These are phyloP conservation scores for Cromileptes altivelis DNA, from an alignment of 2,113 vertebrate species.

Conservation along the genomic window DNA sequence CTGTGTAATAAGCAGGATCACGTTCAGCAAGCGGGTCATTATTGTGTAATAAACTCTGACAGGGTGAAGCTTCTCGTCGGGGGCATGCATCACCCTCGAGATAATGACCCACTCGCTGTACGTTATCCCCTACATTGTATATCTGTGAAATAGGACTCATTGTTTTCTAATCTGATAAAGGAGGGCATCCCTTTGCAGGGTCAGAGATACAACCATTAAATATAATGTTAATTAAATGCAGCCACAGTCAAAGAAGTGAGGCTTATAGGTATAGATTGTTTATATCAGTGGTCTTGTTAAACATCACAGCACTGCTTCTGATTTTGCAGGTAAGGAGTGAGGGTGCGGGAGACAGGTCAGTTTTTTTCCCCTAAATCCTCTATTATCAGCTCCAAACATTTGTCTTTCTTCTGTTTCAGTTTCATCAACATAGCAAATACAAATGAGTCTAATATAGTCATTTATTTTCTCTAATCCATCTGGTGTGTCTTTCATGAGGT, in stretches of 20 bases:
- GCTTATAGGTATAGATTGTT: not conserved
- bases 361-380: not conserved
- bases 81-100: too few species aligned
- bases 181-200: too few species aligned
- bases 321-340: constrained; percentile 60
- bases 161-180: too few species aligned
- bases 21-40: too few species aligned
- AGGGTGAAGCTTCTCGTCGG: too few species aligned
- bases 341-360: constrained; percentile 59
- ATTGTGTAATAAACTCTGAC: too few species aligned
- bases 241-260: too few species aligned
- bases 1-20: too few species aligned
- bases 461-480: not conserved
- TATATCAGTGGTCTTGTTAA: not conserved
- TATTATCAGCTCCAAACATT: not conserved
- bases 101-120: too few species aligned
- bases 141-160: too few species aligned
- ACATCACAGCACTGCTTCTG: not conserved
- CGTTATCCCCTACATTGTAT: too few species aligned
- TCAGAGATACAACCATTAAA: not conserved
- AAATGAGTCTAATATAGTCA: not conserved
- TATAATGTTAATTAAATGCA: not conserved
- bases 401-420: not conserved
- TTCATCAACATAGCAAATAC: not conserved
- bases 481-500: constrained; percentile 60